phyloP scores from a whole-genome alignment of 92 coral and sea anemone species.

The Anthopleura xanthogrammica region DNA sequence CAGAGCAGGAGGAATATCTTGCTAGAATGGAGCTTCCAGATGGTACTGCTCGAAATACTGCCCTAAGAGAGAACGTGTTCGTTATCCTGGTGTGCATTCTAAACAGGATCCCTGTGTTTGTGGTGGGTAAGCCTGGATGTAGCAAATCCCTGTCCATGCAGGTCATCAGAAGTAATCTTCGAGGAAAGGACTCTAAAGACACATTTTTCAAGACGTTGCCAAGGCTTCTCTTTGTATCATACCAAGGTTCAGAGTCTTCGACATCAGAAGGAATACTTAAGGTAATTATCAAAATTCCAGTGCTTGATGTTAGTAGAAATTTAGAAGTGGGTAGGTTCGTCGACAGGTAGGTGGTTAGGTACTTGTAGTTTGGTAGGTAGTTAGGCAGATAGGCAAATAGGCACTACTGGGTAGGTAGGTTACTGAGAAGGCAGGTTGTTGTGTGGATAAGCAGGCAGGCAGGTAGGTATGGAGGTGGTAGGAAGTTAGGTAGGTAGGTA shows the following conservation, averaged over 20 bases:
- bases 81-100: constrained; percentile 87
- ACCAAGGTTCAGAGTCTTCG: constrained; percentile 98
- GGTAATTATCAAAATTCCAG: constrained; percentile 6
- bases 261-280: constrained; percentile 93
- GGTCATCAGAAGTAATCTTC: constrained; percentile 69
- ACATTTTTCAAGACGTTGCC: constrained; percentile 74
- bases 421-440: background rate
- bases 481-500: too few species aligned
- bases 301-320: background rate
- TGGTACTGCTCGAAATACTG: constrained; percentile 87
- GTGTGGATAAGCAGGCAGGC: too few species aligned
- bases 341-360: too few species aligned
- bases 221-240: constrained; percentile 90
- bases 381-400: background rate
- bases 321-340: too few species aligned
- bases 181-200: constrained; percentile 82
- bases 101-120: constrained; percentile 80
- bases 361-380: background rate
- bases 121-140: constrained; percentile 88
- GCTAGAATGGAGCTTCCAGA: constrained; percentile 95
- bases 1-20: constrained; percentile 91
- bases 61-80: constrained; percentile 85
- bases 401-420: background rate
- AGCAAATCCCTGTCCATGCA: constrained; percentile 79
- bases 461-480: too few species aligned